Evolutionary conservation across 2,113 vertebrate species (phyloP).

Genomic region (Nansenia antarctica): DNA sequence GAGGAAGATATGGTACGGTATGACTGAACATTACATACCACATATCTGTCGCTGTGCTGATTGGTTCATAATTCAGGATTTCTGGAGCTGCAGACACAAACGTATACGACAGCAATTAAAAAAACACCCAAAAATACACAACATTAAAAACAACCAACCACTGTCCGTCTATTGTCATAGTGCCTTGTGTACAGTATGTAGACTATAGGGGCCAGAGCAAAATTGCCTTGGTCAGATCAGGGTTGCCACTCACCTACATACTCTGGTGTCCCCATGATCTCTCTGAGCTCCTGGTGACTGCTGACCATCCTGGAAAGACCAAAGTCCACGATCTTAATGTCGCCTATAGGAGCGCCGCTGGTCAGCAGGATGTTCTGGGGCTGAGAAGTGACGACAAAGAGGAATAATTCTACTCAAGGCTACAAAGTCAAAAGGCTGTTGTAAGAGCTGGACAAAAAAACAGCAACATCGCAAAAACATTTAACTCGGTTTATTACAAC

Average conservation of each 20-base stretch:
- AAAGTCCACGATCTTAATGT: slow-evolving; percentile 79
- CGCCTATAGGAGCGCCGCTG: slow-evolving; percentile 67
- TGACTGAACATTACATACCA: slow-evolving; percentile 69
- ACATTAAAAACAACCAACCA: too few species aligned
- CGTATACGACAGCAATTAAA: background rate
- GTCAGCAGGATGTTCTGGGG: slow-evolving; percentile 80
- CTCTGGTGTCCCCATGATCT: slow-evolving; percentile 79
- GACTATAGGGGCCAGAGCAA: background rate
- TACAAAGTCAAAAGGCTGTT: too few species aligned
- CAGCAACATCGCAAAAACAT: too few species aligned
- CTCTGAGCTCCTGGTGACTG: slow-evolving; percentile 72
- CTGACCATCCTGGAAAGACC: slow-evolving; percentile 74
- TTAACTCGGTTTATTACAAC: too few species aligned
- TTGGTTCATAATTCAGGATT: slow-evolving; percentile 78
- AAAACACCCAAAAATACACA: too few species aligned
- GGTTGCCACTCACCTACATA: slow-evolving; percentile 72
- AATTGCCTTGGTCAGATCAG: background rate
- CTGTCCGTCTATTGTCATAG: too few species aligned
- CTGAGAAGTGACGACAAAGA: slow-evolving; percentile 35
- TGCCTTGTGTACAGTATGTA: too few species aligned
- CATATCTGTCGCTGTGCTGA: slow-evolving; percentile 80
- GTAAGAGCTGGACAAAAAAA: too few species aligned
- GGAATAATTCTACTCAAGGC: too few species aligned
- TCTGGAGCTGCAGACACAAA: slow-evolving; percentile 70
- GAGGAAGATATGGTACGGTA: background rate